A percentile compares a stretch with the other conserved stretches of the same genome.
phyloP scores from a whole-genome alignment of 1,140 invertebrate genomes.

The Lysiphlebus fabarum region DNA sequence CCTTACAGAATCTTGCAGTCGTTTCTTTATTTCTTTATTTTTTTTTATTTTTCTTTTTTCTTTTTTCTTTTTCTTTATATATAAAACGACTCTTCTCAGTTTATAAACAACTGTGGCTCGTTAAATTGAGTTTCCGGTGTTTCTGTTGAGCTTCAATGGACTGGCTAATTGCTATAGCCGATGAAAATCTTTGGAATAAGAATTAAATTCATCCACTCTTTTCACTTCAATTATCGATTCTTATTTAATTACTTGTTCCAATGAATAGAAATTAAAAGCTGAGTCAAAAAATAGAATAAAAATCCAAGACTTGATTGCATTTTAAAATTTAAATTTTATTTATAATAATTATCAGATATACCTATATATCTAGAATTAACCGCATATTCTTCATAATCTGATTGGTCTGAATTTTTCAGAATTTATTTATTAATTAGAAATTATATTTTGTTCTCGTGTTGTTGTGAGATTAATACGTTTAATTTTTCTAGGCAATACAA shows the following conservation, averaged over 20 bases:
- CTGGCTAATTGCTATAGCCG: constrained; percentile 15
- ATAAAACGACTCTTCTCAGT: constrained; percentile 11
- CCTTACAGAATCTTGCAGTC: too few species aligned
- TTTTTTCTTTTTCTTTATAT: constrained; percentile 5
- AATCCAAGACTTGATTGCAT: background rate
- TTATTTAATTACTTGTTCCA: constrained; percentile 8
- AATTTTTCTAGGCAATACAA: too few species aligned
- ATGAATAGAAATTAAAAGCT: constrained; percentile 2
- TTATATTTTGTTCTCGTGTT: too few species aligned
- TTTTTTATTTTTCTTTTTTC: too few species aligned
- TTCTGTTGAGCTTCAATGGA: constrained; percentile 10
- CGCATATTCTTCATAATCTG: too few species aligned
- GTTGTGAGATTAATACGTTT: too few species aligned
- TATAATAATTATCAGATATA: background rate
- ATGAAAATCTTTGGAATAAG: constrained; percentile 14
- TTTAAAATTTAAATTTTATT: background rate
- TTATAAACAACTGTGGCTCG: constrained; percentile 13
- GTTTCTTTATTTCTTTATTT: too few species aligned
- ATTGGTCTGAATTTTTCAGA: too few species aligned
- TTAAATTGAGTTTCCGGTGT: constrained; percentile 15
- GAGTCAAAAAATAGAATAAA: background rate
- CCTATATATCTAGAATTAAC: too few species aligned
- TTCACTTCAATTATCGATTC: constrained; percentile 11
- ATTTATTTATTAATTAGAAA: too few species aligned
- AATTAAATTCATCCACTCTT: constrained; percentile 7